Evolutionary conservation across 1,140 invertebrate genomes (phyloP).

Genomic region (Trichonephila inaurata): DNA sequence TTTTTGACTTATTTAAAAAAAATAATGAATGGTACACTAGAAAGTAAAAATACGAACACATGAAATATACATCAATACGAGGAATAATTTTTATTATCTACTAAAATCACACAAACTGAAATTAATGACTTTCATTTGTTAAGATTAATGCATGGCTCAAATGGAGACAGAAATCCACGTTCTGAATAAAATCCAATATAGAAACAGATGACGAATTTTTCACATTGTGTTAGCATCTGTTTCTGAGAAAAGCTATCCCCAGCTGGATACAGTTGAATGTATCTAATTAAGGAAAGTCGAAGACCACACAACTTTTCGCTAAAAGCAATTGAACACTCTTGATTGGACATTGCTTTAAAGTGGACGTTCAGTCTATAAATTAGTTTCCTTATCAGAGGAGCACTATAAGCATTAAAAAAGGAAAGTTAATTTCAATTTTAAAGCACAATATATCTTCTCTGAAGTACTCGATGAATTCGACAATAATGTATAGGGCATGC

Average conservation of each 20-base stretch:
- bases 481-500: background rate
- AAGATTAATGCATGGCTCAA: too few species aligned
- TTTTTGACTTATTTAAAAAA: too few species aligned
- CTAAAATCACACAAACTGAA: too few species aligned
- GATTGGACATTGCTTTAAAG: conserved; percentile 54
- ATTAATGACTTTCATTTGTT: too few species aligned
- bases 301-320: conserved; percentile 30
- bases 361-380: conserved; percentile 31
- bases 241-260: background rate
- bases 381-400: conserved; percentile 20
- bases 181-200: background rate
- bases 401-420: background rate
- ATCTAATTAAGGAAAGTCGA: conserved; percentile 54
- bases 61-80: too few species aligned
- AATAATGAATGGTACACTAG: too few species aligned
- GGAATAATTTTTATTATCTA: too few species aligned
- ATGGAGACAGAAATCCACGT: too few species aligned
- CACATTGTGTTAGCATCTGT: background rate
- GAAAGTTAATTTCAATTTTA: conserved; percentile 40
- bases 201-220: background rate
- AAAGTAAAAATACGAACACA: too few species aligned
- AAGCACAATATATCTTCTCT: conserved; percentile 16
- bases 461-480: background rate
- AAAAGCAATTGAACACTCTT: conserved; percentile 36
- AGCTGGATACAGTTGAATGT: background rate